Percentiles rank a stretch among this genome's conserved stretches.
Evolutionary conservation across 2,888 invertebrate genomes (phyloP).

Genomic region (Agrochola lota): DNA sequence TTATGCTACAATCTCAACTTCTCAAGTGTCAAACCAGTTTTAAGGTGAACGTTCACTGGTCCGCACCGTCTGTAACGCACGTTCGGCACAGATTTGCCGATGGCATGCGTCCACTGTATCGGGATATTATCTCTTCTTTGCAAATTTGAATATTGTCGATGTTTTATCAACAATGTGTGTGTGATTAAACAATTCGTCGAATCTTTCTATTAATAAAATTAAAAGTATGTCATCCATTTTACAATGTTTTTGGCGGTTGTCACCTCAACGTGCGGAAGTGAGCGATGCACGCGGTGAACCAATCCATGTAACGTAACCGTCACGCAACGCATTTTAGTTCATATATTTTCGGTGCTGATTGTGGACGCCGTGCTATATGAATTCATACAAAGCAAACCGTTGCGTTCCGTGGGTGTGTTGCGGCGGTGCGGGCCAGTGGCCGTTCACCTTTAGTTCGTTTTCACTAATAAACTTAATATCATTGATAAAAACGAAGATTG

Average conservation of each 20-base stretch:
- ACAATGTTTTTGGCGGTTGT: neutral
- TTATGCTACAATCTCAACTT: constrained; percentile 47
- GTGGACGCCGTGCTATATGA: neutral
- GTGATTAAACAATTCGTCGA: neutral
- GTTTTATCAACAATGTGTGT: neutral
- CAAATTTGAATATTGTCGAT: neutral
- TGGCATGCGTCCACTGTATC: neutral
- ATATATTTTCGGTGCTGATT: neutral
- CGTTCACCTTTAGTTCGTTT: constrained; percentile 45
- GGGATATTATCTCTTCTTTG: neutral
- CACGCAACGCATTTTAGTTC: neutral
- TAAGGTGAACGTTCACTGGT: neutral
- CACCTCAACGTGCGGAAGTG: neutral
- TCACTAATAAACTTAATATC: constrained; percentile 64
- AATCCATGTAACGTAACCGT: neutral
- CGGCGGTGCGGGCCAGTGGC: neutral
- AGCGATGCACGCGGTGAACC: too few species aligned
- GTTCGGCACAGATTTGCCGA: neutral
- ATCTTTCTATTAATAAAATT: too few species aligned
- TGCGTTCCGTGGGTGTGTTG: neutral
- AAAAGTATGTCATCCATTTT: neutral
- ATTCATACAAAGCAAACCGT: neutral
- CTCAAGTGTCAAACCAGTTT: constrained; percentile 48
- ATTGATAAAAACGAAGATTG: constrained; percentile 52
- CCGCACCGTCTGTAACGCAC: neutral